Conservation (phyloP, 2,797 vertebrate species). For the Darevskia nairensis region DNA sequence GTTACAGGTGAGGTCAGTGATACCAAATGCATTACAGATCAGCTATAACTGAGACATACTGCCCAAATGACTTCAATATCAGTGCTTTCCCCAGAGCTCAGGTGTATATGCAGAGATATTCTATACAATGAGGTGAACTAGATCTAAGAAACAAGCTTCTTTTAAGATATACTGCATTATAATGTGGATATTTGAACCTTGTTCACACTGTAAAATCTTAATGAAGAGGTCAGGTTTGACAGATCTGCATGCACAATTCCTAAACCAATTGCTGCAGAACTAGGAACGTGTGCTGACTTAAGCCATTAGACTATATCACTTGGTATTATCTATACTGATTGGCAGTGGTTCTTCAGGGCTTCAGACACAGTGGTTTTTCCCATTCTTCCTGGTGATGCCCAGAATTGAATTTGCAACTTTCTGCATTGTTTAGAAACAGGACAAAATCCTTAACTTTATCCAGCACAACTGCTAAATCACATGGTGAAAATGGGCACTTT, state of each 20-base stretch:
- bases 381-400: too few species aligned
- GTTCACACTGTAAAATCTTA: too few species aligned
- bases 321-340: too few species aligned
- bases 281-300: not conserved
- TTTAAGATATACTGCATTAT: not conserved
- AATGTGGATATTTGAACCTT: not conserved
- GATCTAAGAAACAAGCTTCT: not conserved
- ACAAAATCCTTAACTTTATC: conserved; percentile 20
- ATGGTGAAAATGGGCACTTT: conserved; percentile 30
- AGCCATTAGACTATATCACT: too few species aligned
- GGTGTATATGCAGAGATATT: too few species aligned
- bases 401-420: too few species aligned
- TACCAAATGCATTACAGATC: not conserved
- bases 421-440: conserved; percentile 14
- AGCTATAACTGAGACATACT: too few species aligned
- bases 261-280: not conserved
- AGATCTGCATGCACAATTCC: not conserved
- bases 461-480: not conserved
- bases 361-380: too few species aligned
- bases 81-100: too few species aligned
- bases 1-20: not conserved
- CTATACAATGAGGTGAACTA: not conserved
- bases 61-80: too few species aligned
- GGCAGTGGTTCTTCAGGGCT: too few species aligned
- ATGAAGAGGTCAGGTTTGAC: too few species aligned